Evolutionary conservation across 2,888 invertebrate genomes (phyloP).

Genomic region (Drosophila fungiperda): DNA sequence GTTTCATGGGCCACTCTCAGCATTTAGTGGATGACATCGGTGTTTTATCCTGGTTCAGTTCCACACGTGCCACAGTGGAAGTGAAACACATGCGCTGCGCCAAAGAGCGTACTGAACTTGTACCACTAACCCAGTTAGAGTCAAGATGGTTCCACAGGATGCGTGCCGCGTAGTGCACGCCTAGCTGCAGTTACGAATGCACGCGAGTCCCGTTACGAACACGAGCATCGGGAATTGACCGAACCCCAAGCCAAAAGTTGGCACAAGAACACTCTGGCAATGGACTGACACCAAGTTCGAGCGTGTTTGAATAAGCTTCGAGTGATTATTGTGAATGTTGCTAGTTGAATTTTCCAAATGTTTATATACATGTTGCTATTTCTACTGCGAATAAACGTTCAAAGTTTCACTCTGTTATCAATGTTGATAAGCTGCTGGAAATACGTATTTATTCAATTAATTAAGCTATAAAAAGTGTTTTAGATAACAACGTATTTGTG

Average conservation of each 20-base stretch:
- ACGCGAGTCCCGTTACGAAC: slow-evolving; percentile 37
- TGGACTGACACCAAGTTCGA: slow-evolving; percentile 37
- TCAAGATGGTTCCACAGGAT: slow-evolving; percentile 44
- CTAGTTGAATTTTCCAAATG: background rate
- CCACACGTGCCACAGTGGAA: slow-evolving; percentile 30
- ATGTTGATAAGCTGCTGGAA: slow-evolving; percentile 22
- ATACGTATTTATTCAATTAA: background rate
- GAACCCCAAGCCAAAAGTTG: slow-evolving; percentile 18
- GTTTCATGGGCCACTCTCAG: slow-evolving; percentile 38
- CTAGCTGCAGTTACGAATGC: slow-evolving; percentile 56
- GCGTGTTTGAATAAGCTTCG: slow-evolving; percentile 32
- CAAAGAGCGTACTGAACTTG: slow-evolving; percentile 81
- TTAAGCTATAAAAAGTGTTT: background rate
- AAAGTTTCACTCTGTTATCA: background rate
- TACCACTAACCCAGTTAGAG: slow-evolving; percentile 83
- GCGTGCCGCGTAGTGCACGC: slow-evolving; percentile 31
- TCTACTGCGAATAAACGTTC: background rate
- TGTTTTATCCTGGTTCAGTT: slow-evolving; percentile 49
- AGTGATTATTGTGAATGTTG: slow-evolving; percentile 36
- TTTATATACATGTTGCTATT: slow-evolving; percentile 10
- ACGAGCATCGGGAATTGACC: slow-evolving; percentile 15
- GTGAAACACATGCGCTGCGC: slow-evolving; percentile 59
- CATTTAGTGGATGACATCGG: slow-evolving; percentile 26
- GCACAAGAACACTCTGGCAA: slow-evolving; percentile 14
- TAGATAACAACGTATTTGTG: background rate